Evolutionary conservation across 2,113 vertebrate genomes (phyloP), one percentile per base, ranked within the genome.

Genomic region (Opisthocomus hoazin): DNA sequence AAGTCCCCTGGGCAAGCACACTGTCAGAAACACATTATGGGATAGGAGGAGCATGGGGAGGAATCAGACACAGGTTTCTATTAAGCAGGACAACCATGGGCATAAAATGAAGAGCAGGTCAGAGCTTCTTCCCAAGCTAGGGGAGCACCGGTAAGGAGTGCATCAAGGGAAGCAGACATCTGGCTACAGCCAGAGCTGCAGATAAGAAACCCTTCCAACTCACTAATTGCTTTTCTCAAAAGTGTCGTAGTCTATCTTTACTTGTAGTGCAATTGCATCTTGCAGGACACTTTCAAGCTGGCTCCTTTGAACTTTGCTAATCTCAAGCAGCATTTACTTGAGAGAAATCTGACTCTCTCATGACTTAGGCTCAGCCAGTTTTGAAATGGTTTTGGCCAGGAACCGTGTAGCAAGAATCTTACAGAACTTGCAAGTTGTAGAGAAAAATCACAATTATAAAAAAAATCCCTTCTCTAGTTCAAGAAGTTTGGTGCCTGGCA

Each of bases 31-130:
- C 16, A 8, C 39, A 8, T 19, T 20, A 0, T 12, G 51, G 74
- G 50, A 23, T 6, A 21, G 19, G 0, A 21, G 26, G 9, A 60
- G 1, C 10, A 15, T 0, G 1, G 22, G 26, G 18, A 91, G 15
- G 48, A 86, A 36, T 19, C 45, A 48, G 53, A 19, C 26, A n/a
- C 15, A 8, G 64, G 23, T 45, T 73, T 66, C 53, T 61, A 34
- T 36, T 53, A 69, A 70, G 51, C 48, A 46, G 21, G 26, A 41
- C 22, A 81, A 48, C 36, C 34, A 3, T 2, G 14, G 34, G 29
- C 29, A 37, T 17, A 24, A 81, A 61, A 69, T 2, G 12, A 75
- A 74, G 41, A 39, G 6, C 30, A 45, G 39, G 15, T 56, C 36
- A 46, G 39, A 88, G 27, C 19, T 54, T 4, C 12, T 80, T 48